Percentiles rank a stretch among this genome's conserved stretches.
Conservation (phyloP, 2,888 invertebrate species). For the Exephanes ischioxanthus region DNA sequence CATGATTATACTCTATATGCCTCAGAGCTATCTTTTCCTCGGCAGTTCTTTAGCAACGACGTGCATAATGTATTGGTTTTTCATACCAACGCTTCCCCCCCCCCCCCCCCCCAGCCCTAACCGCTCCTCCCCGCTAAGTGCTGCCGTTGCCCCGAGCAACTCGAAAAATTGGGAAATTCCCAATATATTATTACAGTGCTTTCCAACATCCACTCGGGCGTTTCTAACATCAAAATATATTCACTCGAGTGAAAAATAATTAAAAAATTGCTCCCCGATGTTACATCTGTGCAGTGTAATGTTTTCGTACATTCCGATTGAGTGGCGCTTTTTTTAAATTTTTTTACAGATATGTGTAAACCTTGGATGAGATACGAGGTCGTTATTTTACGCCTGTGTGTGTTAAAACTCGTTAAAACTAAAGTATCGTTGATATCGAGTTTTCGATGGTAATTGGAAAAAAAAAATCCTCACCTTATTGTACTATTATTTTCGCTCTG, state of each 20-base stretch:
- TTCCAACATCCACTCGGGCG: not conserved
- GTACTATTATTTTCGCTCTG: not conserved
- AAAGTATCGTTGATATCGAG: not conserved
- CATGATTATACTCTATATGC: not conserved
- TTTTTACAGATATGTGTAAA: too few species aligned
- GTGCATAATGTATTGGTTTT: slow-evolving; percentile 53
- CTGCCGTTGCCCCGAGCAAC: not conserved
- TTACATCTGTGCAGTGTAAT: not conserved
- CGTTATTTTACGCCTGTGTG: not conserved
- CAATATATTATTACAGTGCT: slow-evolving; percentile 1
- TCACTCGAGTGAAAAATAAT: not conserved
- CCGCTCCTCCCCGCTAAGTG: not conserved
- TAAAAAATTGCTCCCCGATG: not conserved
- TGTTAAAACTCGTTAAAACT: too few species aligned
- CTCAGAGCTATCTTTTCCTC: slow-evolving; percentile 17
- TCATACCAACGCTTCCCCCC: slow-evolving; percentile 5
- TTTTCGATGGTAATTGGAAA: not conserved
- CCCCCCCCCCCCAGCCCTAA: not conserved
- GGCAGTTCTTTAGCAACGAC: slow-evolving; percentile 24
- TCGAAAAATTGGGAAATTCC: not conserved
- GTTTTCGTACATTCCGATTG: not conserved
- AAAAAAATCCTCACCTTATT: not conserved
- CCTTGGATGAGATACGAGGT: too few species aligned
- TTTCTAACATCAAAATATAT: not conserved
- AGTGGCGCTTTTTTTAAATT: too few species aligned